These are phyloP conservation scores for Xiphophorus couchianus DNA, from an alignment of 2,113 vertebrate species.

Conservation along the genomic window DNA sequence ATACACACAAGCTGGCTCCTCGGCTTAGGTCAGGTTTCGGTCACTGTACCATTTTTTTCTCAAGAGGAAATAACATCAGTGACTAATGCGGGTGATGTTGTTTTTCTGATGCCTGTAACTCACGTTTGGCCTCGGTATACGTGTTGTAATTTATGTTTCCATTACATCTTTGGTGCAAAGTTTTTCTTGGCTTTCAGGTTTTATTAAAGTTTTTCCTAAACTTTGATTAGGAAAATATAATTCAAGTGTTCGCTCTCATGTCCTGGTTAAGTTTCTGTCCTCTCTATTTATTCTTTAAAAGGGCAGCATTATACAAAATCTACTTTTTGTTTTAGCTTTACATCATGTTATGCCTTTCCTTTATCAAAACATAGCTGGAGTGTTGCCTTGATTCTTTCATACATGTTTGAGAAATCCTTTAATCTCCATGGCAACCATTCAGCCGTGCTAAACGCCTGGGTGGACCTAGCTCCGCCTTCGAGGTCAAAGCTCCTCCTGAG, in stretches of 20 bases:
- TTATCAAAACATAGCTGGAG: no score
- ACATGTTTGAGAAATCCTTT: no score
- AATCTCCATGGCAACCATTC: no score
- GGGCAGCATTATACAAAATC: no score
- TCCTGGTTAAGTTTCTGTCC: not conserved
- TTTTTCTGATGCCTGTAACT: not conserved
- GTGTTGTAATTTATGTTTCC: not conserved
- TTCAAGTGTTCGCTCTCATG: not conserved
- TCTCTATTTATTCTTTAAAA: not conserved
- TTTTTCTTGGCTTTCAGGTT: not conserved
- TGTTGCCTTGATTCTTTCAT: no score
- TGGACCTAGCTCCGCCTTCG: no score
- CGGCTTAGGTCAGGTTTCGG: conserved; percentile 40
- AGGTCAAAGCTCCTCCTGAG: no score
- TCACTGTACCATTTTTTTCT: conserved; percentile 33
- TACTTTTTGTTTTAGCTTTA: no score
- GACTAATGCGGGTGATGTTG: not conserved
- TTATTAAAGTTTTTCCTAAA: not conserved
- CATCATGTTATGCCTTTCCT: no score
- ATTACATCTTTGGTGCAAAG: not conserved
- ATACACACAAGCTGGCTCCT: conserved; percentile 9
- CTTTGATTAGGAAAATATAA: not conserved
- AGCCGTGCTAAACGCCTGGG: no score
- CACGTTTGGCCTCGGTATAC: not conserved
- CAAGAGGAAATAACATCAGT: not conserved